Conservation (phyloP, 2,888 invertebrate genomes). For the Drosophila ezoana region DNA sequence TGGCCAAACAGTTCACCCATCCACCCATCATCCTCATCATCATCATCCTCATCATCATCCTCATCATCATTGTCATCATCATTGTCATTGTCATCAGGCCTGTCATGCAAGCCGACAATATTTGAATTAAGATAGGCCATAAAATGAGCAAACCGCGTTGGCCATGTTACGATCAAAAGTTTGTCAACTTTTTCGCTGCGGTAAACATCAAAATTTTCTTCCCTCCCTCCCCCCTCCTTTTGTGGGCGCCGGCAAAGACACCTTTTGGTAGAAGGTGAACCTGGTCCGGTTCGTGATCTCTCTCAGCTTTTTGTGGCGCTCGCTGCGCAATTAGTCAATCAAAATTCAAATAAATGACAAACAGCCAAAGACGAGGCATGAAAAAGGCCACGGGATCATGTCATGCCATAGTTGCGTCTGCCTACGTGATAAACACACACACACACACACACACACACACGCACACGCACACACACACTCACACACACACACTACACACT, state of each 20-base stretch:
- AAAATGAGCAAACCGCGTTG: conserved; percentile 34
- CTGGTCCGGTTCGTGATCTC: conserved; percentile 11
- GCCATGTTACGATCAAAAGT: conserved; percentile 25
- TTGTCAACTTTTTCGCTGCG: conserved; percentile 40
- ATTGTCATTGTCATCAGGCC: conserved; percentile 13
- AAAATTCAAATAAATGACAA: conserved; percentile 73
- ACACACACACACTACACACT: conserved; percentile 1
- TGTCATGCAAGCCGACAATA: conserved; percentile 67
- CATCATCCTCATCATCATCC: conserved; percentile 14
- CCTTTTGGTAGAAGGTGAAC: conserved; percentile 15
- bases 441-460: conserved; percentile 21
- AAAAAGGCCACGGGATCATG: conserved; percentile 75
- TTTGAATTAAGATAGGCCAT: conserved; percentile 79
- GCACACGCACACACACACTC: conserved; percentile 4
- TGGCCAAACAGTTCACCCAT: conserved; percentile 53
- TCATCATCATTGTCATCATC: conserved; percentile 9
- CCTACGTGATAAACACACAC: conserved; percentile 63
- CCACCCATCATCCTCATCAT: conserved; percentile 9
- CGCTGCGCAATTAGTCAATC: conserved; percentile 81
- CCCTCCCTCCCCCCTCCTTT: too few species aligned
- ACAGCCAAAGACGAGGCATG: conserved; percentile 58
- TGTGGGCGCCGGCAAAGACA: conserved; percentile 31
- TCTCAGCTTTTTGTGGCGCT: conserved; percentile 42
- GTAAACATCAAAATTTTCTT: conserved; percentile 49
- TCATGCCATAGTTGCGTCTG: conserved; percentile 56